These are phyloP conservation scores for Sorex araneus DNA, from an alignment of 2,113 vertebrate genomes.

Conservation along the genomic window DNA sequence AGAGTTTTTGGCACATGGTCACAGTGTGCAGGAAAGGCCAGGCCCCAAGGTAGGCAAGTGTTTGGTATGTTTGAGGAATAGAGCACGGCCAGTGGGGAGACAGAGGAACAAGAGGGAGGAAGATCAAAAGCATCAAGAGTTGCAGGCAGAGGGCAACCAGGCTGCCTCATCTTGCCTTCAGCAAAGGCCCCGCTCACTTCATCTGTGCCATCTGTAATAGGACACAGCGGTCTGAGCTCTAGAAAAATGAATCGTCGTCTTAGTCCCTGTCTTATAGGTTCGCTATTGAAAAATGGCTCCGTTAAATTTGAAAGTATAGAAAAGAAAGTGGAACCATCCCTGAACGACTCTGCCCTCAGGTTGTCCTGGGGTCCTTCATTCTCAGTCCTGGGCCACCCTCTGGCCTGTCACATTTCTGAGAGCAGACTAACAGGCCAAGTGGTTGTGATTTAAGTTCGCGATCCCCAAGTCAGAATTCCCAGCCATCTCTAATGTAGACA, in stretches of 20 bases:
- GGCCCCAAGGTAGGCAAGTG: not conserved
- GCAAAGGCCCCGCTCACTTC: not conserved
- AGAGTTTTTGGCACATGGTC: no score
- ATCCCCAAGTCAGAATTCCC: not conserved
- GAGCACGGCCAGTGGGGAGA: not conserved
- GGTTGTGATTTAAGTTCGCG: not conserved
- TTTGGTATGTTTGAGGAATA: accelerated
- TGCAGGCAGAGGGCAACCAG: not conserved
- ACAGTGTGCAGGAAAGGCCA: not conserved
- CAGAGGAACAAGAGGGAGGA: no score
- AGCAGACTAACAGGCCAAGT: not conserved
- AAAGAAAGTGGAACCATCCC: not conserved
- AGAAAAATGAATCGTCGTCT: not conserved
- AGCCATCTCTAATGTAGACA: not conserved
- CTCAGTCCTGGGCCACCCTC: no score
- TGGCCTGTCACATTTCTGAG: not conserved
- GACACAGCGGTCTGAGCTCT: not conserved
- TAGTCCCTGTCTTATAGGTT: not conserved
- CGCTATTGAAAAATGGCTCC: not conserved
- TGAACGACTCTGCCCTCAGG: not conserved
- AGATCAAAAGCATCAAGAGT: not conserved
- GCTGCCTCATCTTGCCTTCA: not conserved
- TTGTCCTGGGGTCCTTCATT: not conserved
- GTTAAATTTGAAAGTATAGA: not conserved
- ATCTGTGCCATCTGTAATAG: not conserved